phyloP scores from a whole-genome alignment of 1,140 invertebrate genomes.

The Anoplophora glabripennis region DNA sequence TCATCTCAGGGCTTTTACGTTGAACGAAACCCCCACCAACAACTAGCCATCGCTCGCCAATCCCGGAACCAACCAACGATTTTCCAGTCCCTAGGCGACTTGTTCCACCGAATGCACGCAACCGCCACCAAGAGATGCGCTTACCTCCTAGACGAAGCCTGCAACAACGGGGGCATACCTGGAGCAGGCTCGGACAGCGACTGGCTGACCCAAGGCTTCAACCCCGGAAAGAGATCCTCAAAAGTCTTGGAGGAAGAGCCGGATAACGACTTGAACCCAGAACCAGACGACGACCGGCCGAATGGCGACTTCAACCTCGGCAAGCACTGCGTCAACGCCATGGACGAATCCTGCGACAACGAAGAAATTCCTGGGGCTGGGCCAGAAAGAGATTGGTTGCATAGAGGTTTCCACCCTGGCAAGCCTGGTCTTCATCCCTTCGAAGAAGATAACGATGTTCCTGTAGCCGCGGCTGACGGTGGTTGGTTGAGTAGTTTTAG shows the following conservation, averaged over 20 bases:
- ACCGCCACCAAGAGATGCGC: slow-evolving; percentile 13
- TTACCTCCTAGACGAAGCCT: slow-evolving; percentile 19
- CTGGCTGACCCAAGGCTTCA: slow-evolving; percentile 19
- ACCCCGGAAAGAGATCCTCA: slow-evolving; percentile 20
- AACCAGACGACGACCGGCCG: slow-evolving; percentile 20
- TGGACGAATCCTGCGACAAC: slow-evolving; percentile 16
- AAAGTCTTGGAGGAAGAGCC: slow-evolving; percentile 21
- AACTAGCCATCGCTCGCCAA: no score
- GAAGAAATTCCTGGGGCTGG: slow-evolving; percentile 20
- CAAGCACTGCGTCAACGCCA: slow-evolving; percentile 21
- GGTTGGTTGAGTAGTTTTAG: slow-evolving; percentile 16
- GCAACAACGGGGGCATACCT: slow-evolving; percentile 12
- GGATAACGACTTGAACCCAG: no score
- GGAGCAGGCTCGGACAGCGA: slow-evolving; percentile 19
- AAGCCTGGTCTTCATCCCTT: slow-evolving; percentile 18
- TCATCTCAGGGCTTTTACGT: no score
- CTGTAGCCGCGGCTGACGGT: slow-evolving; percentile 17
- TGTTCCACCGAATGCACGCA: no score
- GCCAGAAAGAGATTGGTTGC: slow-evolving; percentile 18
- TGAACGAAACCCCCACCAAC: no score
- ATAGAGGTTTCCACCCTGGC: slow-evolving; percentile 22
- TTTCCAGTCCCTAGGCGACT: no score
- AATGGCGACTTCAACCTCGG: slow-evolving; percentile 17
- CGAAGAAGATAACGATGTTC: slow-evolving; percentile 12
- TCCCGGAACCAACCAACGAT: no score